Base-by-base conservation (phyloP, 2,797 vertebrate genomes). In the Silurus aristotelis region DNA sequence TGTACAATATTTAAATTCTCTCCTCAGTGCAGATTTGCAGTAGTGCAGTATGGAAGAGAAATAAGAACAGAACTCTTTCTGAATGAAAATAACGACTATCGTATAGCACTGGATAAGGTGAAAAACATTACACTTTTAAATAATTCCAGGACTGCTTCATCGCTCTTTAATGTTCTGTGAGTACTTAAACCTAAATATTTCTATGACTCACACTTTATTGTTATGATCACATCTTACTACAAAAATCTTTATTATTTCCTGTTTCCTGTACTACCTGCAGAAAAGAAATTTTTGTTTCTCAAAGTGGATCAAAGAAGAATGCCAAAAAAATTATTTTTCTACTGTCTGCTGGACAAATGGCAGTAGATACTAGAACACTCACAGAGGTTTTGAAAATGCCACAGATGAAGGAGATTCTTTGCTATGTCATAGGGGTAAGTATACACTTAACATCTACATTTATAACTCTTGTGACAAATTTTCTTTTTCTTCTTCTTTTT, bases 101-200 rank as follows among this genome's bases (percentile, higher is more conserved):
- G 3, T 85, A 27, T 84, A 76, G 84, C 92, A 13, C 88, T 96
- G 14, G 38, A 89, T 84, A 95, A 89, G 87, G 90, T 96, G n/a
- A 83, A 91, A 80, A 86, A 85, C 22, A 93, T 96, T 82, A 5
- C 96, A 89, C 84, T 96, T 68, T 0, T 0, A 0, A 64, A 61
- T 0, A 9, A 83, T 38, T 95, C 96, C 48, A 92, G 80, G 81
- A 96, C 95, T 0, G 95, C 95, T 38, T 95, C 95, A 7, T 95
- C 95, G 55, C 94, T 96, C 67, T 88, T 95, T 80, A 93, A 96
- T 10, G 94, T 95, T 71, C 92, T 96, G 96, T 96, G 90, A 95
- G 95, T 95, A 88, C 20, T 48, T n/a, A 63, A 38, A 55, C 75
- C 17, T 27, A 31, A 14, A 38, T 8, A 52, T 13, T 7, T 61